Percentiles rank a stretch among this genome's conserved stretches.
Evolutionary conservation across 1,140 invertebrate species (phyloP).

Genomic region (Drosophila teissieri): DNA sequence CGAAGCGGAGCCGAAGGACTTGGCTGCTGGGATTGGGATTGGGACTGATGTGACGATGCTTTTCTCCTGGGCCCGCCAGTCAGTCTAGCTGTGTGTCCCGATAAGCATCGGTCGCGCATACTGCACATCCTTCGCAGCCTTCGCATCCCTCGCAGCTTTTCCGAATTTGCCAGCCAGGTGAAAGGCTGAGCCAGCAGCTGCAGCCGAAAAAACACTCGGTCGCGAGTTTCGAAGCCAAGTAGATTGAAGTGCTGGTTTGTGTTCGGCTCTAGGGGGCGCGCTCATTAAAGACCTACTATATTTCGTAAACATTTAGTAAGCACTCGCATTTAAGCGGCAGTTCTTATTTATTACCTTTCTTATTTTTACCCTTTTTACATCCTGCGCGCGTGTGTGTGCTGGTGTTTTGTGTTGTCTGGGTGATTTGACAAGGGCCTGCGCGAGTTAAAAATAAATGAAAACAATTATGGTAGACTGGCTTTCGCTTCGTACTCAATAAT

Average conservation of each 20-base stretch:
- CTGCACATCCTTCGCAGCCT: neutral
- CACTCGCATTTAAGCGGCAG: slow-evolving; percentile 11
- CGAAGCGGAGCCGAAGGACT: slow-evolving; percentile 53
- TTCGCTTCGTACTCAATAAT: slow-evolving; percentile 14
- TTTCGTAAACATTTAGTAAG: slow-evolving; percentile 7
- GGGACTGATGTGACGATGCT: slow-evolving; percentile 10
- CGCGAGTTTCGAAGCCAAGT: slow-evolving; percentile 41
- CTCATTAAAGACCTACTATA: neutral
- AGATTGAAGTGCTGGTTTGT: slow-evolving; percentile 35
- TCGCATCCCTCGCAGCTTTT: slow-evolving; percentile 2
- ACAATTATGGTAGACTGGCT: slow-evolving; percentile 50
- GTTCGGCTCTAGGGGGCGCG: slow-evolving; percentile 6
- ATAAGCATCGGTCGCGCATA: slow-evolving; percentile 40
- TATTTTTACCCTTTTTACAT: slow-evolving; percentile 37
- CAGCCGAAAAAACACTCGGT: slow-evolving; percentile 25
- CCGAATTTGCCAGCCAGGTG: slow-evolving; percentile 44
- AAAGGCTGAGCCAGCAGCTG: slow-evolving; percentile 34
- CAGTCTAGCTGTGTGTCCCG: slow-evolving; percentile 76
- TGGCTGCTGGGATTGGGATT: slow-evolving; percentile 32
- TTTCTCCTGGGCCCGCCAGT: slow-evolving; percentile 27
- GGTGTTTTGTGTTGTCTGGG: slow-evolving; percentile 32
- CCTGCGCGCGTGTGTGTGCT: slow-evolving; percentile 16
- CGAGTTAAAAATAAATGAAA: slow-evolving; percentile 72
- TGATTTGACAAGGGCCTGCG: slow-evolving; percentile 48
- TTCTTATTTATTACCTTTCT: slow-evolving; percentile 16